Evolutionary conservation across 2,888 invertebrate species (phyloP).

Genomic region (Saturnia japonica): DNA sequence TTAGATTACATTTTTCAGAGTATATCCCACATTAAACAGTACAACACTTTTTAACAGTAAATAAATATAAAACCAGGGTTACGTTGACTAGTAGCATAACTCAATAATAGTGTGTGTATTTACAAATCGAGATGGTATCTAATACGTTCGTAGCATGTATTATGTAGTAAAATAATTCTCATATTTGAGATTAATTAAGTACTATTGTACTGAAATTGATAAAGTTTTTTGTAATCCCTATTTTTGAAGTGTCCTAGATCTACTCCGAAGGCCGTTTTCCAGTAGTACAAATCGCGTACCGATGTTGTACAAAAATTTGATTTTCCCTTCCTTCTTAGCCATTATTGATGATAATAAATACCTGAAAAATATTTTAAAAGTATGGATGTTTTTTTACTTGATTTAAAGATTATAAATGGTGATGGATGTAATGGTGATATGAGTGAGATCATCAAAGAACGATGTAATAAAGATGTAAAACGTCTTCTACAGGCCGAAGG

Average conservation of each 20-base stretch:
- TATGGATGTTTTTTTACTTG: background rate
- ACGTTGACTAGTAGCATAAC: background rate
- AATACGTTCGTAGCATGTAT: background rate
- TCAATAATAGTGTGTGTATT: background rate
- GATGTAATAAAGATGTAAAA: background rate
- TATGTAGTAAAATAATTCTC: background rate
- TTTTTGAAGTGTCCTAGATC: too few relatives aligned
- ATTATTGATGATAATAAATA: too few relatives aligned
- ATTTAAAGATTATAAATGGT: background rate
- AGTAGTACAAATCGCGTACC: too few relatives aligned
- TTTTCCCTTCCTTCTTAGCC: background rate
- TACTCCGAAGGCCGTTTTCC: too few relatives aligned
- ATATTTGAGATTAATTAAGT: too few relatives aligned
- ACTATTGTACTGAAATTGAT: background rate
- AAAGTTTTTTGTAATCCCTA: background rate
- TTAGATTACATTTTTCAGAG: too few relatives aligned
- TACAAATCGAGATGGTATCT: background rate
- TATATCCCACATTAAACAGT: too few relatives aligned
- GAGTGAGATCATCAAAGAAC: background rate
- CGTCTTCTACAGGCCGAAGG: constrained; percentile 40
- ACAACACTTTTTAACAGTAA: too few relatives aligned
- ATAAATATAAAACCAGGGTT: background rate
- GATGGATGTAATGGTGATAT: background rate
- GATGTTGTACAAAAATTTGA: background rate
- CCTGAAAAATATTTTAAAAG: too few relatives aligned